These are phyloP conservation scores for Macrotus californicus DNA, from an alignment of 2,113 vertebrate species.

Conservation along the genomic window DNA sequence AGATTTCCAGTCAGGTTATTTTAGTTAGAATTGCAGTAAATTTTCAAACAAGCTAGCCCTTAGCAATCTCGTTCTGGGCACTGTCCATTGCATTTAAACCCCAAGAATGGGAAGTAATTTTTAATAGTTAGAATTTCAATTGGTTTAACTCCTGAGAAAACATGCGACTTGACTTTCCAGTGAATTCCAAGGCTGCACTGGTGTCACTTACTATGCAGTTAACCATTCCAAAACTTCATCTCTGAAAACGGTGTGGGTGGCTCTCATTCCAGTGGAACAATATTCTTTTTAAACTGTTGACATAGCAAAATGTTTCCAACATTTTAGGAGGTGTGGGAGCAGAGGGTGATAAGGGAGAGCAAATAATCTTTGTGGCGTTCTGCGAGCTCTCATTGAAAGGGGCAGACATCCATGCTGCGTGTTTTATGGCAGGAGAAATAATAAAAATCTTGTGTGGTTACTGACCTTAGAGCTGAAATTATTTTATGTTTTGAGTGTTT, in stretches of 20 bases:
- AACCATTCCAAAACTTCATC: slow-evolving; percentile 43
- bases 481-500: background rate
- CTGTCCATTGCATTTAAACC: background rate
- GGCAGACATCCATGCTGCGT: background rate
- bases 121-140: background rate
- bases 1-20: background rate
- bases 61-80: background rate
- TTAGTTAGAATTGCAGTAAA: background rate
- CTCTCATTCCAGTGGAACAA: slow-evolving; percentile 65
- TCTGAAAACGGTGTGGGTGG: slow-evolving; percentile 54
- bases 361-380: slow-evolving; percentile 29
- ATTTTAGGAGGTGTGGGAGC: background rate
- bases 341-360: background rate
- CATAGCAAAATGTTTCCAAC: slow-evolving; percentile 30
- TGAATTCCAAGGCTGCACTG: background rate
- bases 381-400: background rate
- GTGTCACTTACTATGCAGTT: background rate
- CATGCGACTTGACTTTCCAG: slow-evolving; percentile 16
- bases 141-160: background rate
- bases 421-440: slow-evolving; percentile 35
- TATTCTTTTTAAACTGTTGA: slow-evolving; percentile 57
- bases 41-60: background rate
- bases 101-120: background rate
- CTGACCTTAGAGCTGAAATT: slow-evolving; percentile 30
- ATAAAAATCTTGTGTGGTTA: slow-evolving; percentile 30